Evolutionary conservation across 2,113 vertebrate species (phyloP).

Genomic region (Vicugna pacos): DNA sequence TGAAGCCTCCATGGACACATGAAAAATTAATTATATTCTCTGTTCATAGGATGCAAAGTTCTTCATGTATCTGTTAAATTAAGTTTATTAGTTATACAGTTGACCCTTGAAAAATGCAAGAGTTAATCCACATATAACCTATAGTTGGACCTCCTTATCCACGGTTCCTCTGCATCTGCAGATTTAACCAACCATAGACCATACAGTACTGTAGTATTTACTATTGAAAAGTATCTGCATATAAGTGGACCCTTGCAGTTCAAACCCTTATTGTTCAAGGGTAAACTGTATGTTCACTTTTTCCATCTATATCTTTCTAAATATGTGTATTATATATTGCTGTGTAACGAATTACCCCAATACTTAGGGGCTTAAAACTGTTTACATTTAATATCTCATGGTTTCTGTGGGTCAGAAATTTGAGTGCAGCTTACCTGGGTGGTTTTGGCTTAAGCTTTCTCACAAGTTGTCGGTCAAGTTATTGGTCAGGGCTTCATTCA

Average conservation of each 20-base stretch:
- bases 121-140: neutral
- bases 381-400: neutral
- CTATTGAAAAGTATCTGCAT: neutral
- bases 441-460: neutral
- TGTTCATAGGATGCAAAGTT: conserved; percentile 24
- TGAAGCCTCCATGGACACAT: neutral
- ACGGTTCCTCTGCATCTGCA: neutral
- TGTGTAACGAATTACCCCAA: neutral
- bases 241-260: neutral
- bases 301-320: conserved; percentile 25
- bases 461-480: neutral
- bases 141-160: neutral
- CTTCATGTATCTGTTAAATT: neutral
- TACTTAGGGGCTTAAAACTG: conserved; percentile 3
- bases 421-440: conserved; percentile 6
- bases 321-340: conserved; percentile 28
- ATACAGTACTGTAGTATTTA: neutral
- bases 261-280: neutral
- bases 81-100: neutral
- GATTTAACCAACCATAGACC: neutral
- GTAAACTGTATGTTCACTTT: neutral
- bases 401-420: conserved; percentile 43
- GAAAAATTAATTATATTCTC: conserved; percentile 54
- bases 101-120: neutral
- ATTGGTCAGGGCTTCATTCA: neutral